Percentiles rank a stretch among this genome's conserved stretches.
Conservation (phyloP, 2,113 vertebrate species). For the Morone chrysops region DNA sequence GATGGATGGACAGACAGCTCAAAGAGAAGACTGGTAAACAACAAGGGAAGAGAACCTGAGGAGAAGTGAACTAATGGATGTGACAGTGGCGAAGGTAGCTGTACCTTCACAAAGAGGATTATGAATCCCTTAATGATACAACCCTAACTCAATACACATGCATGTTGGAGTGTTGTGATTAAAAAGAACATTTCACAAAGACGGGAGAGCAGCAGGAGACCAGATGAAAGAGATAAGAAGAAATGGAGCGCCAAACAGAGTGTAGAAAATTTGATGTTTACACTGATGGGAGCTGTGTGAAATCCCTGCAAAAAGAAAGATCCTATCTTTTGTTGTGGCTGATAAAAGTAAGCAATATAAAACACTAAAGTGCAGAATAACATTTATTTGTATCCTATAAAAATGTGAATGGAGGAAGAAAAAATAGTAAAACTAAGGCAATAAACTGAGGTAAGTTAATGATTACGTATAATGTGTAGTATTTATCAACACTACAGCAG, state of each 20-base stretch:
- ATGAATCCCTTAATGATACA: conserved; percentile 39
- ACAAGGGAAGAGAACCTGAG: conserved; percentile 33
- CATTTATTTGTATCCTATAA: background rate
- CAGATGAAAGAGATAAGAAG: conserved; percentile 23
- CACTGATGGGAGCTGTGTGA: conserved; percentile 14
- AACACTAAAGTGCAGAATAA: background rate
- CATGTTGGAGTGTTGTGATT: conserved; percentile 27
- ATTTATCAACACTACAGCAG: conserved; percentile 6
- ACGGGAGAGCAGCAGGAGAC: background rate
- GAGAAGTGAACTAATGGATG: conserved; percentile 42
- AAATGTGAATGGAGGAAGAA: background rate
- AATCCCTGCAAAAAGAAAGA: conserved; percentile 33
- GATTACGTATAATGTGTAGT: conserved; percentile 3
- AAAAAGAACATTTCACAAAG: conserved; percentile 35
- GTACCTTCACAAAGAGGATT: conserved; percentile 38
- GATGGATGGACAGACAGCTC: conserved; percentile 49
- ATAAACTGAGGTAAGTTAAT: background rate
- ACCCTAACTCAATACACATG: background rate
- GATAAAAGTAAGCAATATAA: conserved; percentile 5
- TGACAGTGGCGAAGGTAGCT: background rate
- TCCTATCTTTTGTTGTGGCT: conserved; percentile 11
- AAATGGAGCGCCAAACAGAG: background rate
- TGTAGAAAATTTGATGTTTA: conserved; percentile 17
- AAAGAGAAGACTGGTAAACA: conserved; percentile 62
- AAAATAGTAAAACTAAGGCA: too few species aligned